These are phyloP conservation scores for Glareola pratincola DNA, from an alignment of 2,113 vertebrate genomes.

Conservation along the genomic window DNA sequence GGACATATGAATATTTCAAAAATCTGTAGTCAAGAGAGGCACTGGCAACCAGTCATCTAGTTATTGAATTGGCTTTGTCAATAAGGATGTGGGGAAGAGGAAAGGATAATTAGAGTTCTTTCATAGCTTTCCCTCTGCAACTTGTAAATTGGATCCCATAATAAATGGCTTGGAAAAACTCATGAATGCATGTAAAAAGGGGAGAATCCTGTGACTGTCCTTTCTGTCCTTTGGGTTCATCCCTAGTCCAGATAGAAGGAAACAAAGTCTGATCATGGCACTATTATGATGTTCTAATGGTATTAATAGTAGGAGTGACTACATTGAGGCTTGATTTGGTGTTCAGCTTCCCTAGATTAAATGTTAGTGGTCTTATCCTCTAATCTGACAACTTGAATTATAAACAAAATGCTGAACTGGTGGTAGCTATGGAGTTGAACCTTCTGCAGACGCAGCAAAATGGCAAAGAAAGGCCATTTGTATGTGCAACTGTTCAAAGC, in stretches of 20 bases:
- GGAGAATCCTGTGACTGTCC: slow-evolving; percentile 1
- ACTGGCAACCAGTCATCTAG: slow-evolving; percentile 66
- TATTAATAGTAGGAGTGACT: neutral
- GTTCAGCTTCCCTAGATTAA: neutral
- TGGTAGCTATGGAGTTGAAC: neutral
- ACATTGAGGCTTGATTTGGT: neutral
- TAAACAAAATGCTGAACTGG: neutral
- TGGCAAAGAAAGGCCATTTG: neutral
- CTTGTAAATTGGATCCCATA: slow-evolving; percentile 55
- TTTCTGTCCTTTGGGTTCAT: slow-evolving; percentile 26
- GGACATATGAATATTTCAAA: slow-evolving; percentile 64
- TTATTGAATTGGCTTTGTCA: slow-evolving; percentile 64
- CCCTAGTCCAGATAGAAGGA: neutral
- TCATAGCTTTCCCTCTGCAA: slow-evolving; percentile 61
- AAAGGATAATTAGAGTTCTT: slow-evolving; percentile 64
- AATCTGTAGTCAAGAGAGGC: slow-evolving; percentile 66
- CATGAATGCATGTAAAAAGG: neutral
- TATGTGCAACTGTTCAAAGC: neutral
- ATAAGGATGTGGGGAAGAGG: slow-evolving; percentile 54
- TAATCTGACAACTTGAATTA: neutral
- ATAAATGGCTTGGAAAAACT: slow-evolving; percentile 48
- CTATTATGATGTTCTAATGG: neutral
- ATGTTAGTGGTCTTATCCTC: neutral
- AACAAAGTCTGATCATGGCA: neutral
- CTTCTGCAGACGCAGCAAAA: neutral